A percentile compares a stretch with the other conserved stretches of the same genome.
Evolutionary conservation across 2,113 vertebrate genomes (phyloP).

Genomic region (Dipodomys spectabilis): DNA sequence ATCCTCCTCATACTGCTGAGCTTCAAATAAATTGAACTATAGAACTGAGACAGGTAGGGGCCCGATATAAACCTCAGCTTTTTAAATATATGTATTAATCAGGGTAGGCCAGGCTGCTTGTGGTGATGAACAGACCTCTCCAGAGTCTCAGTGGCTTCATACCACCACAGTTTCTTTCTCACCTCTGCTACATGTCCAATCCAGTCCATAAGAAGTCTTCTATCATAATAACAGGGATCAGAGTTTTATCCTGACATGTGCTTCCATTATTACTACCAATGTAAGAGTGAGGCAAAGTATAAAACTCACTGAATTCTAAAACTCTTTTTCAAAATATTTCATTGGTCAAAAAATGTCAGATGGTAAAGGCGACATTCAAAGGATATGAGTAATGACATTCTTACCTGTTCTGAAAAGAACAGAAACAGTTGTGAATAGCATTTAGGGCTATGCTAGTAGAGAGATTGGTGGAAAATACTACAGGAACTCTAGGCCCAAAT

Average conservation of each 20-base stretch:
- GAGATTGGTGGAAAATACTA: background rate
- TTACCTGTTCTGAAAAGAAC: background rate
- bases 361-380: background rate
- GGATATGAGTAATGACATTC: background rate
- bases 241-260: background rate
- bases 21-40: slow-evolving; percentile 41
- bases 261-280: background rate
- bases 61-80: background rate
- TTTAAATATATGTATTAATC: background rate
- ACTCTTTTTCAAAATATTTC: background rate
- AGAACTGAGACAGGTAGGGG: background rate
- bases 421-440: background rate
- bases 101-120: background rate
- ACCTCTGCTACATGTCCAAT: background rate
- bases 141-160: background rate
- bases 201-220: background rate
- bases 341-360: background rate
- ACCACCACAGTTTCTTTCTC: background rate
- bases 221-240: background rate
- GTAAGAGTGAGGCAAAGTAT: background rate
- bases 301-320: background rate
- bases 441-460: background rate
- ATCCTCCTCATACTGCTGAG: background rate
- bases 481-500: background rate
- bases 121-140: background rate